Conservation (phyloP, 2,113 vertebrate genomes). For the Paramisgurnus dabryanus region DNA sequence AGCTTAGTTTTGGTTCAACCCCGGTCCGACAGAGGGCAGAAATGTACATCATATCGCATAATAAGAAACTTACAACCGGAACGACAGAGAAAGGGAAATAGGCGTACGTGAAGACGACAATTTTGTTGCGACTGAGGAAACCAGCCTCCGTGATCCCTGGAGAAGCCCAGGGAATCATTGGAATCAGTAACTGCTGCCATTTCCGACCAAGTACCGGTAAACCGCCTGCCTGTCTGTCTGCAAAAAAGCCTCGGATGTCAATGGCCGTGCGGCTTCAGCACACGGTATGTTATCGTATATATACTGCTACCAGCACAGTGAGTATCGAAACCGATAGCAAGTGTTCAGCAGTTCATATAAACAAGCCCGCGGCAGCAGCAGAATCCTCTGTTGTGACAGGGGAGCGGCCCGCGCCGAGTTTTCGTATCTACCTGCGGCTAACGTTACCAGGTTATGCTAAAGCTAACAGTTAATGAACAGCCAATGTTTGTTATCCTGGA, state of each 20-base stretch:
- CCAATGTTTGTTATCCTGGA: not conserved
- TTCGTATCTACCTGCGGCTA: conserved; percentile 1
- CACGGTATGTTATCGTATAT: conserved; percentile 28
- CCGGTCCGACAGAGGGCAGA: conserved; percentile 40
- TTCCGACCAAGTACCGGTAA: not conserved
- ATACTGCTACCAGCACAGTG: not conserved
- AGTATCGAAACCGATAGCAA: conserved; percentile 25
- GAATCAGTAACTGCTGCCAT: not conserved
- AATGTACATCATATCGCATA: not conserved
- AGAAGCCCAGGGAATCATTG: not conserved
- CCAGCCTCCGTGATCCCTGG: not conserved
- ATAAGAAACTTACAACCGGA: conserved; percentile 19
- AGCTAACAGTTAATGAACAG: conserved; percentile 23
- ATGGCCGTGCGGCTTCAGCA: conserved; percentile 31
- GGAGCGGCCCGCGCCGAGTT: conserved; percentile 2
- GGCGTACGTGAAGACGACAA: conserved; percentile 23
- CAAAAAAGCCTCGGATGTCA: conserved; percentile 15
- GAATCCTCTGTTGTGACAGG: not conserved
- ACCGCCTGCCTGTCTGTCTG: too few relatives aligned
- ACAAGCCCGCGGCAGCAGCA: not conserved
- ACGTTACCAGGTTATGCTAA: conserved; percentile 24
- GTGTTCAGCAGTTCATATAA: not conserved
- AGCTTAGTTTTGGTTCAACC: not conserved
- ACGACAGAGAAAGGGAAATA: conserved; percentile 12
- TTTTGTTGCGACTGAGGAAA: conserved; percentile 12